Evolutionary conservation across 2,888 invertebrate genomes (phyloP), one percentile per base, ranked within the genome.

Genomic region (Arctia plantaginis): DNA sequence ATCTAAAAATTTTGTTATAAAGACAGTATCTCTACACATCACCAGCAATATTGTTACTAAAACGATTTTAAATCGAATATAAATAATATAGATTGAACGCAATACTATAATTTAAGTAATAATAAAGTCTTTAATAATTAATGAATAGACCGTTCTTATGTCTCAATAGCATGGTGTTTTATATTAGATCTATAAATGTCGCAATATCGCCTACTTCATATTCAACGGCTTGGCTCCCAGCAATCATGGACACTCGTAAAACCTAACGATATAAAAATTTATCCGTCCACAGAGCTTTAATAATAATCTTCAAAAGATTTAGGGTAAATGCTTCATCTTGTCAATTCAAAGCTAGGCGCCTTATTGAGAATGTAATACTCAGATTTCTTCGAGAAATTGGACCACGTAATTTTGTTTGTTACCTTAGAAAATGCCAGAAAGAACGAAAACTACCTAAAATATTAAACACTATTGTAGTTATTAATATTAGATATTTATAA

Each of bases 171-270:
- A 71, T 74, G 71, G 75, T 66, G 3, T 73, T 71, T 71, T 71
- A 71, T 66, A 77, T 82, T 65, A 81, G 66, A 72, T 77, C 79
- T 79, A 82, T 78, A 75, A 84, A 81, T 75, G 77, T 75, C 77
- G 74, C 77, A 77, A 78, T 82, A 72, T 85, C 82, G 80, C 80
- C 82, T 85, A 82, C 73, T 87, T 85, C 78, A 80, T 81, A 87
- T 83, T 80, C 82, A 84, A 77, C 79, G 78, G 79, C 70, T 74
- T 77, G 74, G 75, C 74, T 84, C 72, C 78, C 77, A 80, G 86
- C 83, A 85, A 90, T 89, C 88, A 87, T 86, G 87, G 83, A 81
- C 81, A 81, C 81, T 88, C 89, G 84, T 89, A 87, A 90, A 89
- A 89, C 83, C 79, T 83, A 86, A 90, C 86, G 88, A 85, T 85